Evolutionary conservation across 1,140 invertebrate species (phyloP), one percentile per base, ranked within the genome.

Genomic region (Penaeus indicus): DNA sequence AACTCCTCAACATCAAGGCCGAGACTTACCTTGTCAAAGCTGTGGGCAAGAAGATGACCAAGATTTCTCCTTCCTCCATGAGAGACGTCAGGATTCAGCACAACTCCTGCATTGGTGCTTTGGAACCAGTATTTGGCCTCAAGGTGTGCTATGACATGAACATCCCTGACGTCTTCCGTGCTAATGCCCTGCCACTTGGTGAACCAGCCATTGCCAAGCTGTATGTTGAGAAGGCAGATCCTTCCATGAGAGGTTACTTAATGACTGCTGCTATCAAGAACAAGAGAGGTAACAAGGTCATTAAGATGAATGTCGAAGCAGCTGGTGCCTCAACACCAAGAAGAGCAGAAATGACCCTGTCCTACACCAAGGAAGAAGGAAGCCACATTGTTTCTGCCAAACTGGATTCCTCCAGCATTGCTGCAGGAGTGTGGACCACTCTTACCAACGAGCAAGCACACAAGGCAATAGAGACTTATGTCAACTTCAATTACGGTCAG

Each of bases 111-210:
- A 13, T 84, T 69, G 64, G 7, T 60, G 75, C 16, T 27, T 21
- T 88, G 11, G 81, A 88, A 42, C 62, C 80, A 25, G 38, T 79
- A 13, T 19, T 79, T 47, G 87, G 82, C 21, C 61, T 88, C 32
- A 64, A 25, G 69, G 25, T 88, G 19, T 88, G 87, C 63, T 84
- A 88, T 67, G 81, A 88, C 22, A 16, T 88, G 32, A 75, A 88
- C 72, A 42, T 84, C 32, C 87, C 87, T 4, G 72, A 88, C 38
- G n/a, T 88, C 22, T 64, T 84, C 87, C 87, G 62, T 38, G 63
- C 64, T 42, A 84, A 78, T 60, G 47, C 32, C 54, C 62, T 88
- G 75, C 87, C 87, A 22, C 81, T 88, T 19, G 87, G 80, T 5
- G 67, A 32, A 38, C 84, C 18, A 25, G 60, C 54, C 38, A 62